Base-by-base conservation (phyloP, 2,797 vertebrate species). In the Poecilia picta region DNA sequence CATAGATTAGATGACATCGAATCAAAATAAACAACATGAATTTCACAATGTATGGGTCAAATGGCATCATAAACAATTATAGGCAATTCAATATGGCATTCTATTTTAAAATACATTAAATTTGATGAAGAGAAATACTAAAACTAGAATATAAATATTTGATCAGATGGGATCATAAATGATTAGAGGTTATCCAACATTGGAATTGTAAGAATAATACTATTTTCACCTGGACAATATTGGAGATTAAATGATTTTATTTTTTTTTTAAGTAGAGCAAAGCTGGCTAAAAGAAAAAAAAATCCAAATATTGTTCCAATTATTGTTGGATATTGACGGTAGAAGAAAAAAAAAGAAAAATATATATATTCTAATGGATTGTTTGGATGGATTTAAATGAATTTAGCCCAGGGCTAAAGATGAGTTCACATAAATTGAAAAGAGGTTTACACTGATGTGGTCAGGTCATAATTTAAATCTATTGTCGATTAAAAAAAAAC, bases 391-490 rank as follows among this genome's bases (percentile, higher is more conserved):
- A 31, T 7, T 18, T 62, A 23, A 25, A 47, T 23, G 25, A 59
- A 0, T 68, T 41, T 15, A 46, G 0, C 15, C 28, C 3, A n/a
- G 0, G 0, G 71, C 20, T 62, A 46, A 73, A 82, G 36, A 31
- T 49, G n/a, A 73, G 12, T 43, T 72, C 31, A 71, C 5, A 51
- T 72, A 76, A 80, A 81, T 10, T 47, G 57, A 20, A 12, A 72
- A 23, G 20, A 39, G 36, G 36, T 11, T 6, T 71, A 43, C 1
- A n/a, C 25, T n/a, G 5, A 28, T 15, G 25, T n/a, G 13, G 5
- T 8, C 39, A 45, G 45, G 41, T 28, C 68, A 28, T 71, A 7
- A 3, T 45, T 71, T 15, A 45, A 43, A 71, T 43, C 36, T 45
- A n/a, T 45, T 45, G 12, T 70, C 5, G 2, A 70, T 13, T 12